Evolutionary conservation across 2,888 invertebrate genomes (phyloP), one percentile per base, ranked within the genome.

Genomic region (Oasisia sp.): DNA sequence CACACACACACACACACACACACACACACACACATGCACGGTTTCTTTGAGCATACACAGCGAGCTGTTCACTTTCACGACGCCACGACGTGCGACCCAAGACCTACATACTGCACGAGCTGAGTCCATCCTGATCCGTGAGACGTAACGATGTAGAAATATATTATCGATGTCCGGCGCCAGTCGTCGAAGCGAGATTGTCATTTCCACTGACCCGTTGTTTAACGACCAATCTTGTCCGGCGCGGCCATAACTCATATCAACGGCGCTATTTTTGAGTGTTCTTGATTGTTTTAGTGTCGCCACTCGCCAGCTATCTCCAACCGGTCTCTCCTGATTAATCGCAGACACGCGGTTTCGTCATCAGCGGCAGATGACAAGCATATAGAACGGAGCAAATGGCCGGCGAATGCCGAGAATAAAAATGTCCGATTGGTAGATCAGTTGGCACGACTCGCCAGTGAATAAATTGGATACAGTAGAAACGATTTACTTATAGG

Each of bases 1-100:
- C 38, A 38, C 38, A 38, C 90, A 90, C 90, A 32, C 90, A 90
- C 90, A 32, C 90, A 90, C 90, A 90, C 90, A 90, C 90, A 32
- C 90, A 90, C 90, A 90, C 90, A 90, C 90, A 32, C 90, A 27
- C 90, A 90, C 90, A 44, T 0, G 32, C 32, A 74, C 74, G 4
- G 27, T 27, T 74, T 74, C 19, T 74, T 74, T 74, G 19, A 74
- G 19, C 7, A 27, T 14, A 74, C 74, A 27, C n/a, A 74, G 19
- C 27, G 5, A 27, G 7, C 74, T 7, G 27, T 27, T 27, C 38
- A 38, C 38, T 38, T 38, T 38, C 38, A 38, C 38, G 27, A 27
- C 74, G n/a, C 4, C 74, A 27, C 74, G 50, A 50, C 50, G 50
- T 12, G 50, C 9, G 50, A 50, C 12, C 50, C 14, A 50, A 14